These are phyloP conservation scores for Hemicordylus capensis DNA, from an alignment of 2,113 vertebrate genomes.

Conservation along the genomic window DNA sequence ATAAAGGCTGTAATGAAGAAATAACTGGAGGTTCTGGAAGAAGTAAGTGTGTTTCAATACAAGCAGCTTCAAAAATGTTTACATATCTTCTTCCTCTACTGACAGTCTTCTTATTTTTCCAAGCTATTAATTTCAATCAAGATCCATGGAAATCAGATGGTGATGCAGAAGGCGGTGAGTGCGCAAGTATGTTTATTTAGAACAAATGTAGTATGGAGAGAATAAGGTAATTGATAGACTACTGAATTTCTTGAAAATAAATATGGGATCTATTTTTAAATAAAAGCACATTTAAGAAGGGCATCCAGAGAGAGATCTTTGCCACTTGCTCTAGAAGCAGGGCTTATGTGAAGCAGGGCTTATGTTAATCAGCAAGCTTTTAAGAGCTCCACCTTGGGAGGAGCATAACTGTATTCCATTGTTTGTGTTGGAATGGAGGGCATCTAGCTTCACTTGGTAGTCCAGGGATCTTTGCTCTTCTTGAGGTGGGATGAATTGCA, in stretches of 20 bases:
- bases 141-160: slow-evolving; percentile 54
- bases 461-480: no score
- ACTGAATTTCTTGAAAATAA: not conserved
- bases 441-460: no score
- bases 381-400: no score
- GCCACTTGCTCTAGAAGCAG: no score
- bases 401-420: no score
- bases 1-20: slow-evolving; percentile 70
- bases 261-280: no score
- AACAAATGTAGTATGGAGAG: not conserved
- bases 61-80: not conserved
- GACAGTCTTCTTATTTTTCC: not conserved
- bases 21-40: slow-evolving; percentile 52
- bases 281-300: no score
- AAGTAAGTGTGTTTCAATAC: slow-evolving; percentile 58
- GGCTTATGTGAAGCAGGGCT: no score
- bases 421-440: no score
- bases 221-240: not conserved
- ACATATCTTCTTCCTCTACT: not conserved
- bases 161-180: slow-evolving; percentile 45
- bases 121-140: slow-evolving; percentile 25
- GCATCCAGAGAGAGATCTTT: no score
- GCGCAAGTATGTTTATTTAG: slow-evolving; percentile 25
- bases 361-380: no score
- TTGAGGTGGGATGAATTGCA: no score